phyloP scores from a whole-genome alignment of 2,797 vertebrate species.

The Tenualosa thibaudeaui region DNA sequence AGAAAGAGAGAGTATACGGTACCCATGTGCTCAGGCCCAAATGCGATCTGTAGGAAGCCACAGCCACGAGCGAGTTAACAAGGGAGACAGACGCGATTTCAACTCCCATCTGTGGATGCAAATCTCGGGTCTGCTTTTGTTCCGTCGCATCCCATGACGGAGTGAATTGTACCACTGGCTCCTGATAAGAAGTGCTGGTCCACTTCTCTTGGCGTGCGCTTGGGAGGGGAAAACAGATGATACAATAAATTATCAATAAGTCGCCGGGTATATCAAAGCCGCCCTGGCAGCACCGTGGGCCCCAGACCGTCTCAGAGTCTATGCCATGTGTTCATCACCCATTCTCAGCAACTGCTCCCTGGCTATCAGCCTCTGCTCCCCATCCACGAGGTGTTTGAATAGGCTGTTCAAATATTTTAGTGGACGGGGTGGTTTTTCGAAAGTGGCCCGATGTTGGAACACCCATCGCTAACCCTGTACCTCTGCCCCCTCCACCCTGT shows the following conservation, averaged over 20 bases:
- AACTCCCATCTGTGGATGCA: constrained; percentile 73
- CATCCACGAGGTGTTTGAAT: constrained; percentile 83
- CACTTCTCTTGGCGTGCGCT: constrained; percentile 74
- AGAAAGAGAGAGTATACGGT: too few species aligned
- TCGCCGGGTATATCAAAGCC: constrained; percentile 81
- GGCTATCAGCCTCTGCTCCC: constrained; percentile 70
- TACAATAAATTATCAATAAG: constrained; percentile 85
- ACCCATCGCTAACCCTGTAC: neutral
- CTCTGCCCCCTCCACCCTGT: neutral
- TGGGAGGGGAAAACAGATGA: constrained; percentile 81
- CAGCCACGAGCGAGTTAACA: neutral
- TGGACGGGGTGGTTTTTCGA: constrained; percentile 66
- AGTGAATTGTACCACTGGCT: constrained; percentile 67
- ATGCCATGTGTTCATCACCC: constrained; percentile 76
- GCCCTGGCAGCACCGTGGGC: constrained; percentile 74
- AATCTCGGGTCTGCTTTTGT: constrained; percentile 63
- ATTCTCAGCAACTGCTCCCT: constrained; percentile 85
- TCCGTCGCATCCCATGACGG: constrained; percentile 66
- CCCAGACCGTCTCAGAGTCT: constrained; percentile 65
- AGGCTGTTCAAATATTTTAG: constrained; percentile 86
- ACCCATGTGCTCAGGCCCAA: neutral
- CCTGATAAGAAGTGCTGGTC: constrained; percentile 75
- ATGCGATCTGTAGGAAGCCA: neutral
- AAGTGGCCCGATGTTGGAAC: neutral
- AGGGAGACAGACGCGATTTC: constrained; percentile 67